Evolutionary conservation across 2,888 invertebrate genomes (phyloP).

Genomic region (Phlogophora meticulosa): DNA sequence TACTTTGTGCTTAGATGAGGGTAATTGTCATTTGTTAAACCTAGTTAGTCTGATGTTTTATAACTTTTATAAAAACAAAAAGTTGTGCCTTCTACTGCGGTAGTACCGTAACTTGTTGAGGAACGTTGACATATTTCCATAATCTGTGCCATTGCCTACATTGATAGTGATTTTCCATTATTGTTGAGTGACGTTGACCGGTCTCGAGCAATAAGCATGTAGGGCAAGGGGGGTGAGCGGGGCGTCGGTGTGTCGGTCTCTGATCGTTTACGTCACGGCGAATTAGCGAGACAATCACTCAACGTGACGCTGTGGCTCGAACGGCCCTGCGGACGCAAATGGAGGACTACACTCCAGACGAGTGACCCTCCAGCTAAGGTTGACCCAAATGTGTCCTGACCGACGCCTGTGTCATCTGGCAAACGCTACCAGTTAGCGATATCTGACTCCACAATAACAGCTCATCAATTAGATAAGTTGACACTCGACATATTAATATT

Average conservation of each 20-base stretch:
- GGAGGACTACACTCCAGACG: slow-evolving; percentile 79
- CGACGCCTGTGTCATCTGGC: slow-evolving; percentile 57
- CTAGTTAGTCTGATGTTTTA: slow-evolving; percentile 27
- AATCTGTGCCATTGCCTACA: slow-evolving; percentile 10
- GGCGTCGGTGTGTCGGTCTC: slow-evolving; percentile 61
- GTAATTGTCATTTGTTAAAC: slow-evolving; percentile 39
- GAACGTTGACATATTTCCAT: slow-evolving; percentile 29
- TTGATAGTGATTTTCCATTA: slow-evolving; percentile 58
- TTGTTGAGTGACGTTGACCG: slow-evolving; percentile 62
- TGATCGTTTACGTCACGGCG: slow-evolving; percentile 75
- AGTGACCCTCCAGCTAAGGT: slow-evolving; percentile 76
- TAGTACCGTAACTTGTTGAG: slow-evolving; percentile 13
- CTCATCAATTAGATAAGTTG: slow-evolving; percentile 50
- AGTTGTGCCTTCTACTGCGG: slow-evolving; percentile 30
- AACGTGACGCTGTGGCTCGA: slow-evolving; percentile 77
- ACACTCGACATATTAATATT: slow-evolving; percentile 46
- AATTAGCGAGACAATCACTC: slow-evolving; percentile 88
- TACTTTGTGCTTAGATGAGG: slow-evolving; percentile 20
- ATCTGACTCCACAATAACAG: slow-evolving; percentile 52
- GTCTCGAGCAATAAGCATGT: slow-evolving; percentile 62
- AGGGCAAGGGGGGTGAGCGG: slow-evolving; percentile 51
- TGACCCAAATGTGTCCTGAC: slow-evolving; percentile 74
- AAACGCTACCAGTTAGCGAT: slow-evolving; percentile 46
- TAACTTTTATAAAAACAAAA: slow-evolving; percentile 35
- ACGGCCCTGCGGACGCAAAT: slow-evolving; percentile 80